Conservation (phyloP, 2,797 vertebrate species). For the Sciurus vulgaris region DNA sequence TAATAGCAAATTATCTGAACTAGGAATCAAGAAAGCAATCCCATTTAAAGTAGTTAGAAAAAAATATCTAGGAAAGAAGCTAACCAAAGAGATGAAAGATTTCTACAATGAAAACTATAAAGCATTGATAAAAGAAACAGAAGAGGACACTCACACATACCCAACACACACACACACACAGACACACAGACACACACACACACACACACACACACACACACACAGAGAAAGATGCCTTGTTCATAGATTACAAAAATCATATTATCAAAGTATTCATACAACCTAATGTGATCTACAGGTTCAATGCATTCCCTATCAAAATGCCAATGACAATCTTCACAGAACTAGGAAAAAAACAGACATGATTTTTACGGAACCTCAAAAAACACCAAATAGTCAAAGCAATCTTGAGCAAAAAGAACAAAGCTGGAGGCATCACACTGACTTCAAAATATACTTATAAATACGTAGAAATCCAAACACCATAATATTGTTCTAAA, state of each 20-base stretch:
- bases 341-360: neutral
- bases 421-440: neutral
- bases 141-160: neutral
- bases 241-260: neutral
- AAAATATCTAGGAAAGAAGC: too few relatives aligned
- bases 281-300: neutral
- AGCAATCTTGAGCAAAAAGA: neutral
- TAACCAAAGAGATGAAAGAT: neutral
- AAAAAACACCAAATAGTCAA: neutral
- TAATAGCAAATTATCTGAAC: neutral
- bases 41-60: neutral
- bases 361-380: neutral
- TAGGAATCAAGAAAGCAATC: neutral
- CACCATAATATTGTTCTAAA: neutral
- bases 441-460: neutral
- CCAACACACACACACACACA: too few relatives aligned
- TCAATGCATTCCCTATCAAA: neutral
- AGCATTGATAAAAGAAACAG: neutral
- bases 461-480: neutral
- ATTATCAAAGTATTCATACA: too few relatives aligned
- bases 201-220: neutral
- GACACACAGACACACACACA: too few relatives aligned
- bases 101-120: neutral
- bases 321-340: neutral
- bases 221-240: neutral